A percentile compares a stretch with the other conserved stretches of the same genome.
Evolutionary conservation across 2,113 vertebrate species (phyloP).

Genomic region (Callaeas wilsoni): DNA sequence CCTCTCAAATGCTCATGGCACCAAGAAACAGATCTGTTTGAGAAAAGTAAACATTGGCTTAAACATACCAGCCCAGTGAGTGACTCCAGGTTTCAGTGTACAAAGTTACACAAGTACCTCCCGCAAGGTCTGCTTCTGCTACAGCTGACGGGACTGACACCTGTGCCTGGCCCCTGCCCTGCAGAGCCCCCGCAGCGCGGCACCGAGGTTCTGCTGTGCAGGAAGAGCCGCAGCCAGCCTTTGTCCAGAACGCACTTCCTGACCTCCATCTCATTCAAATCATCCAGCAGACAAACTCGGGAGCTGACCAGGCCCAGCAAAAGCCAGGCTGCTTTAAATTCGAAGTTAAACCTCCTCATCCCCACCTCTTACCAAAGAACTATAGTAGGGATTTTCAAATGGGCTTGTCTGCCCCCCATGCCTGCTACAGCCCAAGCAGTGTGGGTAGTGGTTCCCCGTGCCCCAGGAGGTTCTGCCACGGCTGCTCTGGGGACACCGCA

Average conservation of each 20-base stretch:
- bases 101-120: background rate
- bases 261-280: background rate
- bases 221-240: background rate
- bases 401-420: background rate
- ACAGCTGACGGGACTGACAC: fast-evolving
- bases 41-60: constrained; percentile 20
- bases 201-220: background rate
- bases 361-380: background rate
- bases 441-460: background rate
- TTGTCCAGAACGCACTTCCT: background rate
- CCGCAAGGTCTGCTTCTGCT: background rate
- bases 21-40: background rate
- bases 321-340: background rate
- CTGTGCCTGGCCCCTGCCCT: background rate
- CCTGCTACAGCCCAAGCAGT: background rate
- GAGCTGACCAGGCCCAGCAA: background rate
- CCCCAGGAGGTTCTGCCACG: fast-evolving
- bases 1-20: background rate
- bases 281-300: background rate
- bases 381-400: background rate
- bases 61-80: background rate
- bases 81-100: background rate
- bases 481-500: background rate
- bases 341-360: background rate
- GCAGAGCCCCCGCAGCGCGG: background rate